Conservation (phyloP, 1,140 invertebrate species). For the Planococcus citri region DNA sequence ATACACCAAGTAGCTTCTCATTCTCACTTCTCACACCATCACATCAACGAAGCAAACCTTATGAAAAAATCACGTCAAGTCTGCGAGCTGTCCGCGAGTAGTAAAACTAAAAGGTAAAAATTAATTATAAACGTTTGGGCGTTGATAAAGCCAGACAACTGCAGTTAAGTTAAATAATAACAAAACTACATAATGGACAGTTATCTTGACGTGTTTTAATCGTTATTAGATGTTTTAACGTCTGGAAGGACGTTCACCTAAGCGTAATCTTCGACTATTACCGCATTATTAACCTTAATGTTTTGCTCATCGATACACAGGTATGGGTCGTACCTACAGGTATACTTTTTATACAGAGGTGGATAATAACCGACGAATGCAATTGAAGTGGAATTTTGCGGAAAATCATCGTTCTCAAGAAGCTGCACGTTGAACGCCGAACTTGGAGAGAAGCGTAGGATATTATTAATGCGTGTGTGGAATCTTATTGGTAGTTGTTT, state of each 20-base stretch:
- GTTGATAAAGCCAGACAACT: constrained; percentile 7
- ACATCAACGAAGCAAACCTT: too few species aligned
- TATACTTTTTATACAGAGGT: neutral
- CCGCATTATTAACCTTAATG: neutral
- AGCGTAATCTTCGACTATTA: neutral
- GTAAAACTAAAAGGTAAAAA: too few species aligned
- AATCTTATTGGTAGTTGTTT: neutral
- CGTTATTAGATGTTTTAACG: neutral
- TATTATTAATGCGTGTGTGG: neutral
- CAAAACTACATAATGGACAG: neutral
- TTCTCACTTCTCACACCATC: too few species aligned
- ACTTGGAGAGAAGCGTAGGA: neutral
- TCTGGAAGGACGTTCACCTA: constrained; percentile 5
- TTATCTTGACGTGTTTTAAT: neutral
- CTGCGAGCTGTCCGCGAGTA: too few species aligned
- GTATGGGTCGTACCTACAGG: too few species aligned
- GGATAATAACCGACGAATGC: neutral
- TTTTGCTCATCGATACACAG: neutral
- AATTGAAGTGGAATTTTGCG: neutral
- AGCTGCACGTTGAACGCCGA: too few species aligned
- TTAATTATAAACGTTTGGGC: constrained; percentile 3
- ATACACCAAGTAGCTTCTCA: neutral
- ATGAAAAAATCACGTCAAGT: too few species aligned
- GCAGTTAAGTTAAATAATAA: neutral
- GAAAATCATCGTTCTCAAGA: neutral